A percentile compares a stretch with the other conserved stretches of the same genome.
phyloP scores from a whole-genome alignment of 1,140 invertebrate genomes.

The Listronotus oregonensis region DNA sequence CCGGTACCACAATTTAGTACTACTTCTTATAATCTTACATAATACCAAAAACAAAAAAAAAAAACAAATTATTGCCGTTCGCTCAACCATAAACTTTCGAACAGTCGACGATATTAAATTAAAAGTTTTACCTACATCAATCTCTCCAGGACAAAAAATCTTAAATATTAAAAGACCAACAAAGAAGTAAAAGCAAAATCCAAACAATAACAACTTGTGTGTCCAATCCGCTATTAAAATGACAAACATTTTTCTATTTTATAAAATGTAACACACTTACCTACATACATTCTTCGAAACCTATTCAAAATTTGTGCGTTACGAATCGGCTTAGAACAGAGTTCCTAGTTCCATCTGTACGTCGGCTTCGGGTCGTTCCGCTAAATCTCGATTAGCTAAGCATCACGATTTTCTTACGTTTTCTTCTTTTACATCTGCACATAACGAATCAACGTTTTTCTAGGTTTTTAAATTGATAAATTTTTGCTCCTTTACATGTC shows the following conservation, averaged over 20 bases:
- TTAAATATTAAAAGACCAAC: not conserved
- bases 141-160: not conserved
- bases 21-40: not conserved
- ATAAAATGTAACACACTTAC: conserved; percentile 6
- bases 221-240: conserved; percentile 10
- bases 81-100: conserved; percentile 1
- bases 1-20: no score
- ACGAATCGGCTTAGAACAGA: conserved; percentile 3
- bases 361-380: conserved; percentile 2
- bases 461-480: conserved; percentile 2
- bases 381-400: conserved; percentile 3
- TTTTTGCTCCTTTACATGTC: conserved; percentile 8
- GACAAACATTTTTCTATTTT: conserved; percentile 6
- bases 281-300: conserved; percentile 8
- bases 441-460: conserved; percentile 2
- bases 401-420: conserved; percentile 6
- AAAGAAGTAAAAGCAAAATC: not conserved
- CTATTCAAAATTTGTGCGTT: not conserved
- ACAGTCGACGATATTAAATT: conserved; percentile 3
- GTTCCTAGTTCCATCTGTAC: not conserved
- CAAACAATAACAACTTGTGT: conserved; percentile 6
- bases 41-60: not conserved
- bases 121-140: conserved; percentile 7
- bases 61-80: conserved; percentile 6
- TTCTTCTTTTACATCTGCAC: conserved; percentile 6